These are phyloP conservation scores for Drosophila tripunctata DNA, from an alignment of 2,888 invertebrate species.

Conservation along the genomic window DNA sequence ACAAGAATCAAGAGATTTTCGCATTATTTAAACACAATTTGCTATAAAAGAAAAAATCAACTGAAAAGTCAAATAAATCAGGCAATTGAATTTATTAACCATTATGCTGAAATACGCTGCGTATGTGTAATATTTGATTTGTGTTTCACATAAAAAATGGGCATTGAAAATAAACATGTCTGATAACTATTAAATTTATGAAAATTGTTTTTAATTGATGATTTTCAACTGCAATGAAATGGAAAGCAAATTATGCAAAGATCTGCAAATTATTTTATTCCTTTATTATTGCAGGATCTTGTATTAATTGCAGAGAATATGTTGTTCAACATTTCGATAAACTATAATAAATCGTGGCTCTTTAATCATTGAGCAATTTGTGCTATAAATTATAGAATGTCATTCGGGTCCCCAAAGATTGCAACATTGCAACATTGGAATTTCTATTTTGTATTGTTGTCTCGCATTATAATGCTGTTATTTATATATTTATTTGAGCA, in stretches of 20 bases:
- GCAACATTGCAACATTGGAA: slow-evolving; percentile 41
- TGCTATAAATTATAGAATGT: slow-evolving; percentile 9
- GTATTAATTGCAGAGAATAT: background rate
- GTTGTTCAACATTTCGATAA: background rate
- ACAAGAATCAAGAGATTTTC: slow-evolving; percentile 18
- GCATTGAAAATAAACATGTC: background rate
- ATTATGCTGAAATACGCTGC: slow-evolving; percentile 14
- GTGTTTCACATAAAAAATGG: slow-evolving; percentile 5
- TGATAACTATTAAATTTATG: background rate
- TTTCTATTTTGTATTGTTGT: slow-evolving; percentile 40
- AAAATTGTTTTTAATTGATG: background rate
- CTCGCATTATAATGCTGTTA: slow-evolving; percentile 52
- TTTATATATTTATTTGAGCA: slow-evolving; percentile 52
- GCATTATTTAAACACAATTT: slow-evolving; percentile 6
- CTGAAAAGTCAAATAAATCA: slow-evolving; percentile 8
- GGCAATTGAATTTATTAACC: slow-evolving; percentile 27
- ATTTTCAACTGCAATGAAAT: background rate
- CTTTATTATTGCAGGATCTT: background rate
- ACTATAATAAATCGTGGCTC: background rate
- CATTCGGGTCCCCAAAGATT: slow-evolving; percentile 24
- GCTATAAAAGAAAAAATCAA: slow-evolving; percentile 3
- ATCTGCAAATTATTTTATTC: too few relatives aligned
- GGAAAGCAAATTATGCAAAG: too few relatives aligned
- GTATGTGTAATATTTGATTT: slow-evolving; percentile 20
- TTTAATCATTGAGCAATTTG: slow-evolving; percentile 10